Evolutionary conservation across 2,888 invertebrate genomes (phyloP).

Genomic region (Polymixis lichenea): DNA sequence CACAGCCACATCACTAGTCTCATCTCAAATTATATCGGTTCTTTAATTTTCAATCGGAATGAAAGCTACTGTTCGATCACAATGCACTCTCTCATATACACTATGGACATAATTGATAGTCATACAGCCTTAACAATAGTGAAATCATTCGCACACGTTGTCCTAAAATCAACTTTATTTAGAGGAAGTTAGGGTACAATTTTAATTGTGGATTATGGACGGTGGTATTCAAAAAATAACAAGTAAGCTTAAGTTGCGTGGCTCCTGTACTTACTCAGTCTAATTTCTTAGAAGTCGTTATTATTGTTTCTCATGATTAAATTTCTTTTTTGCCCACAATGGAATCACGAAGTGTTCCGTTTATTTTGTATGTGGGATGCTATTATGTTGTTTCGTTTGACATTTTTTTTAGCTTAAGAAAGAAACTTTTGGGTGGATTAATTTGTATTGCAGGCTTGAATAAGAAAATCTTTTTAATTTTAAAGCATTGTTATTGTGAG

Average conservation of each 20-base stretch:
- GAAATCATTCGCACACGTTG: constrained; percentile 78
- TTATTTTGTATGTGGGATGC: constrained; percentile 80
- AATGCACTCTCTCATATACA: constrained; percentile 87
- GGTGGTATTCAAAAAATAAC: constrained; percentile 84
- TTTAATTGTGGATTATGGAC: constrained; percentile 61
- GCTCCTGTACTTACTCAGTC: constrained; percentile 89
- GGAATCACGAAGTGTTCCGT: constrained; percentile 82
- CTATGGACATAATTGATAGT: constrained; percentile 90
- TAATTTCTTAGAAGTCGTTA: constrained; percentile 89
- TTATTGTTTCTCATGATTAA: constrained; percentile 91
- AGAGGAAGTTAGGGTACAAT: constrained; percentile 64
- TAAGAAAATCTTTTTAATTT: constrained; percentile 48
- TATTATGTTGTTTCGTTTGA: constrained; percentile 77
- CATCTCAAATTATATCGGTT: constrained; percentile 89
- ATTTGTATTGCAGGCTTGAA: constrained; percentile 38
- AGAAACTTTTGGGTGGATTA: constrained; percentile 59
- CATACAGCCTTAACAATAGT: constrained; percentile 89
- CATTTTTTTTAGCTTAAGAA: constrained; percentile 70
- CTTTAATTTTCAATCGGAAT: constrained; percentile 90
- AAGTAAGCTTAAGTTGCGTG: constrained; percentile 88
- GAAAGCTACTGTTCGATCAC: constrained; percentile 89
- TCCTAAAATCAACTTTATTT: constrained; percentile 71
- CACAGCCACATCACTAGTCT: constrained; percentile 78
- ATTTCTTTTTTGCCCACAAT: constrained; percentile 89
- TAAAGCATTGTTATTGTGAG: constrained; percentile 6